Percentiles rank a stretch among this genome's conserved stretches.
These are phyloP conservation scores for Sussaba pulchella DNA, from an alignment of 2,888 invertebrate genomes.

Conservation along the genomic window DNA sequence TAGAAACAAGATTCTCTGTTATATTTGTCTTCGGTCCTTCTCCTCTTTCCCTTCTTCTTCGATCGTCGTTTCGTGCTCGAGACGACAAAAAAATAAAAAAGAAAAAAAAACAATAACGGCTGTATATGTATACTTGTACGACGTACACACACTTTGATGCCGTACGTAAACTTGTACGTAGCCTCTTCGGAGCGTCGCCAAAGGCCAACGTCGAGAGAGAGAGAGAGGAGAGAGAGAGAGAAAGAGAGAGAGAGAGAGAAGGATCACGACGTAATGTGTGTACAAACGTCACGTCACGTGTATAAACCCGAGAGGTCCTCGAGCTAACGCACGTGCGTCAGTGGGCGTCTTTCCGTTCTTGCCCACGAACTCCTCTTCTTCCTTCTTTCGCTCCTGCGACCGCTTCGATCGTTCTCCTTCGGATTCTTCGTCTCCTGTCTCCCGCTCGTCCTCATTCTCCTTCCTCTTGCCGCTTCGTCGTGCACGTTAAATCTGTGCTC, in stretches of 20 bases:
- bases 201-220: conserved; percentile 36
- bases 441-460: conserved; percentile 44
- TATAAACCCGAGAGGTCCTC: conserved; percentile 50
- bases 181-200: conserved; percentile 39
- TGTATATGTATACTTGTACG: conserved; percentile 45
- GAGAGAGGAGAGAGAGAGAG: conserved; percentile 47
- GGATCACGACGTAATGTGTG: conserved; percentile 55
- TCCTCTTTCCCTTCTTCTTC: background rate
- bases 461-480: conserved; percentile 33
- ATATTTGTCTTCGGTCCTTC: conserved; percentile 20
- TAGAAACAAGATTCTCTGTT: background rate
- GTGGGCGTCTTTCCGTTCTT: conserved; percentile 60
- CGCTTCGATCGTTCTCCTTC: conserved; percentile 16
- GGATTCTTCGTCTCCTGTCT: conserved; percentile 28
- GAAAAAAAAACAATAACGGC: background rate
- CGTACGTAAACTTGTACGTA: conserved; percentile 51
- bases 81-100: too few species aligned
- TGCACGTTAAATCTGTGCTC: conserved; percentile 51
- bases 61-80: conserved; percentile 52
- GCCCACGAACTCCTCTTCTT: conserved; percentile 1
- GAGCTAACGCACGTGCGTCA: conserved; percentile 67
- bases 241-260: conserved; percentile 45
- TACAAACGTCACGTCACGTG: conserved; percentile 68
- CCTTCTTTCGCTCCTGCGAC: conserved; percentile 37
- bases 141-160: conserved; percentile 46